These are phyloP conservation scores for Sparus aurata DNA, from an alignment of 2,797 vertebrate genomes.

Conservation along the genomic window DNA sequence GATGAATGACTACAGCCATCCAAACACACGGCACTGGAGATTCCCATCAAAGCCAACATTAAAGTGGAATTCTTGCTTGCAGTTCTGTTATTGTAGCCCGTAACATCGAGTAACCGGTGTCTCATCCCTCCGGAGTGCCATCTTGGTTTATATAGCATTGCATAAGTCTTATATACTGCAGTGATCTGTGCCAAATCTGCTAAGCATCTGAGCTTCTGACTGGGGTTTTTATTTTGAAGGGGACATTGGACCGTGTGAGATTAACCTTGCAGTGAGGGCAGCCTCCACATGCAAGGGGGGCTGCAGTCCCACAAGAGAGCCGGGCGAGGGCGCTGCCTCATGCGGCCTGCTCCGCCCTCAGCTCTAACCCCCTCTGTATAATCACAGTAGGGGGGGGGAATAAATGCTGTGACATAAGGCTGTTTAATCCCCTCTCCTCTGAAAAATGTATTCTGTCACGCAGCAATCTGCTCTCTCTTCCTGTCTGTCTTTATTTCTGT, in stretches of 20 bases:
- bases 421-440: conserved; percentile 78
- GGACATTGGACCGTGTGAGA: conserved; percentile 30
- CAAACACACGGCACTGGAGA: background rate
- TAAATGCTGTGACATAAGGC: conserved; percentile 82
- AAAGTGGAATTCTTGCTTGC: background rate
- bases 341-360: background rate
- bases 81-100: too few relatives aligned
- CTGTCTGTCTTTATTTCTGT: conserved; percentile 42
- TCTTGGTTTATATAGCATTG: background rate
- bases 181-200: conserved; percentile 20
- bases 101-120: background rate
- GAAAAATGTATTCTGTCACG: conserved; percentile 82
- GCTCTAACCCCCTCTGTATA: conserved; percentile 40
- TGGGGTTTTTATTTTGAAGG: conserved; percentile 48
- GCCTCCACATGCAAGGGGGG: background rate
- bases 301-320: conserved; percentile 18
- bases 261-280: conserved; percentile 51
- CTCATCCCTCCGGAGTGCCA: background rate
- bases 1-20: conserved; percentile 11
- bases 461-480: conserved; percentile 76
- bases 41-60: background rate
- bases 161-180: conserved; percentile 13
- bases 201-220: conserved; percentile 30
- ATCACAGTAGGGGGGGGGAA: conserved; percentile 66
- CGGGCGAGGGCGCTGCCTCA: conserved; percentile 59